phyloP scores from a whole-genome alignment of 2,888 invertebrate species.

The Agrotis segetum region DNA sequence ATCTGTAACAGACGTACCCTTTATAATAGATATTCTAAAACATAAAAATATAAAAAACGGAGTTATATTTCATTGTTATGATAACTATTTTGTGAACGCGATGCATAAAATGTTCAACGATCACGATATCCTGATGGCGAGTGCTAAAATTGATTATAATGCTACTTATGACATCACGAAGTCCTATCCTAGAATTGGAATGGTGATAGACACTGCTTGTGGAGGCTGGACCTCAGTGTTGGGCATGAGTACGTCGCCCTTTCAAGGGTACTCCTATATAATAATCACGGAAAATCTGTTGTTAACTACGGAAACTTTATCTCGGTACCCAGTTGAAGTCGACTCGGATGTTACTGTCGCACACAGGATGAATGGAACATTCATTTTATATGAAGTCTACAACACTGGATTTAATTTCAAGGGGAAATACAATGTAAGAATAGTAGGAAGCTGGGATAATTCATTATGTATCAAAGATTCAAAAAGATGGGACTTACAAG shows the following conservation, averaged over 20 bases:
- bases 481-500: constrained; percentile 88
- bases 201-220: constrained; percentile 78
- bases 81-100: constrained; percentile 55
- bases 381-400: constrained; percentile 85
- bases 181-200: constrained; percentile 70
- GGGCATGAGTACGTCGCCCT: constrained; percentile 52
- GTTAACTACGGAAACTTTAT: constrained; percentile 72
- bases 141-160: constrained; percentile 45
- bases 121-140: constrained; percentile 66
- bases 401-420: constrained; percentile 90
- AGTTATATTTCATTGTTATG: constrained; percentile 75
- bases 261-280: constrained; percentile 81
- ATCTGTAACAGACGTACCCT: constrained; percentile 61
- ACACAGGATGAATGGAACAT: constrained; percentile 63
- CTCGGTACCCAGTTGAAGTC: constrained; percentile 80
- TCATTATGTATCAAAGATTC: constrained; percentile 77
- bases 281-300: constrained; percentile 73
- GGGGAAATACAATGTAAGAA: constrained; percentile 85
- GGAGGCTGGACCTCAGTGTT: constrained; percentile 74
- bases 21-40: constrained; percentile 77
- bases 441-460: constrained; percentile 87
- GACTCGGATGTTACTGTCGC: constrained; percentile 86
- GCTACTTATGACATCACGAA: constrained; percentile 49
- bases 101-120: constrained; percentile 72
- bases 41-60: constrained; percentile 76